Evolutionary conservation across 1,140 invertebrate species (phyloP).

Genomic region (Neotoxoptera formosana): DNA sequence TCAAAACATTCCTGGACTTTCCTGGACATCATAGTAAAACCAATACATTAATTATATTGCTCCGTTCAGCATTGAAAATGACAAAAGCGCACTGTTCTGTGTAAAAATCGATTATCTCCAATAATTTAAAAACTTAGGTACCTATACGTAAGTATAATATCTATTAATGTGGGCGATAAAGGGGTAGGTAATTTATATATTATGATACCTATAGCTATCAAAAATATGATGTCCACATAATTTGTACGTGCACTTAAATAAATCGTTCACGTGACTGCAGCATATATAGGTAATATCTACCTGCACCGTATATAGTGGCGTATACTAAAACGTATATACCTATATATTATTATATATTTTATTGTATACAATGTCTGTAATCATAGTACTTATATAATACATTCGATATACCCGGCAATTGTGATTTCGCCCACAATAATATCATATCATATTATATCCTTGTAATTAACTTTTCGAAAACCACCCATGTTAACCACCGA

Average conservation of each 20-base stretch:
- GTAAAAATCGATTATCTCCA: not conserved
- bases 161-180: not conserved
- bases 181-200: too few species aligned
- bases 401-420: slow-evolving; percentile 18
- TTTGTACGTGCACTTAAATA: not conserved
- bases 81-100: not conserved
- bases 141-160: too few species aligned
- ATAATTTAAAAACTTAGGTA: not conserved
- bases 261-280: not conserved
- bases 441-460: not conserved
- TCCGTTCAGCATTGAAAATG: not conserved
- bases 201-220: not conserved
- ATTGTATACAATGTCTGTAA: not conserved
- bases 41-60: not conserved
- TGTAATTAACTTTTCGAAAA: slow-evolving; percentile 52
- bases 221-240: not conserved
- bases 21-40: not conserved
- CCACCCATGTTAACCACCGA: slow-evolving; percentile 49
- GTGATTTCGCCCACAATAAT: slow-evolving; percentile 17
- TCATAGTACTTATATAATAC: not conserved
- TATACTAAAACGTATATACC: not conserved
- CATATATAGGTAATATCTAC: not conserved
- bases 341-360: not conserved
- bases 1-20: too few species aligned
- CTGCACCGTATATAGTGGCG: not conserved